These are phyloP conservation scores for Leucoma salicis DNA, from an alignment of 2,888 invertebrate species.

Conservation along the genomic window DNA sequence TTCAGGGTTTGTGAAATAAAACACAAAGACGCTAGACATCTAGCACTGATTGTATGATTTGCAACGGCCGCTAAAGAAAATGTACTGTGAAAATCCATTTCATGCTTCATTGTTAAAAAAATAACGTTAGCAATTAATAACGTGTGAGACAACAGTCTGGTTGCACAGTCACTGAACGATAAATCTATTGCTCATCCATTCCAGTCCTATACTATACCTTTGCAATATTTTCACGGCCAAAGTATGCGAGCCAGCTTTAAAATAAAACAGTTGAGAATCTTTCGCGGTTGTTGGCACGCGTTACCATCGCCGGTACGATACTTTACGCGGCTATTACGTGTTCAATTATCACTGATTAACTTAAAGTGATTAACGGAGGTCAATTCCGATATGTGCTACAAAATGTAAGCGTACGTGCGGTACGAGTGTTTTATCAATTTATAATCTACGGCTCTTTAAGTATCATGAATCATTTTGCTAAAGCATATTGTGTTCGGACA, in stretches of 20 bases:
- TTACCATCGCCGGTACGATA: conserved; percentile 29
- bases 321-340: conserved; percentile 51
- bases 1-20: too few relatives aligned
- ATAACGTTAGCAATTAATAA: conserved; percentile 36
- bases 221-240: conserved; percentile 72
- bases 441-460: neutral
- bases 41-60: conserved; percentile 1
- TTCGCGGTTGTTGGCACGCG: conserved; percentile 62
- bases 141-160: conserved; percentile 30
- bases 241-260: conserved; percentile 63
- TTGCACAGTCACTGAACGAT: conserved; percentile 63
- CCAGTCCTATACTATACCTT: conserved; percentile 52
- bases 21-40: neutral
- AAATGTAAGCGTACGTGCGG: conserved; percentile 18
- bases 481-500: neutral
- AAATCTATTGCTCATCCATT: conserved; percentile 56
- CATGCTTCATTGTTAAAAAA: conserved; percentile 30
- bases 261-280: conserved; percentile 77
- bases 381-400: conserved; percentile 22
- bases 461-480: neutral
- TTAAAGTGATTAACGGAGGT: conserved; percentile 19
- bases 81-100: conserved; percentile 29
- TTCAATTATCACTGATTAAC: conserved; percentile 46
- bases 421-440: neutral
- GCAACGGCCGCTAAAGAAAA: conserved; percentile 13